Evolutionary conservation across 1,140 invertebrate genomes (phyloP).

Genomic region (Drosophila bifasciata): DNA sequence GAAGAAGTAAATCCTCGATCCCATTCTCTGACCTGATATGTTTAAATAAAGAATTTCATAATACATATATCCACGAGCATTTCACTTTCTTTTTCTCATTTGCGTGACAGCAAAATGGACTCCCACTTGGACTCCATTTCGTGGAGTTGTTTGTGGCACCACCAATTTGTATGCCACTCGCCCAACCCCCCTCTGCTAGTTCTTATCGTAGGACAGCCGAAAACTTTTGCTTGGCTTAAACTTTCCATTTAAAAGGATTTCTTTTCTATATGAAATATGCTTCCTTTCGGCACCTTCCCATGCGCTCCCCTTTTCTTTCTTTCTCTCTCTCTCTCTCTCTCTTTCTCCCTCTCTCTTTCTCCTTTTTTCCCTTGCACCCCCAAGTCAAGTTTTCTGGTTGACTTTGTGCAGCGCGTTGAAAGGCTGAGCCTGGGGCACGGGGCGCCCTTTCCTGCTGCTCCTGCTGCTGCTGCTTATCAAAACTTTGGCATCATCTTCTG

Average conservation of each 20-base stretch:
- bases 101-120: conserved; percentile 42
- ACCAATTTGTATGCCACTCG: conserved; percentile 65
- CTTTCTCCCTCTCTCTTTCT: not conserved
- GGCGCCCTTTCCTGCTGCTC: conserved; percentile 2
- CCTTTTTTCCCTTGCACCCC: conserved; percentile 16
- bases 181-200: conserved; percentile 25
- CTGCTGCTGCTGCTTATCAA: conserved; percentile 74
- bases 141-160: conserved; percentile 51
- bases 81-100: not conserved
- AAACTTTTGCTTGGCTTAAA: conserved; percentile 66
- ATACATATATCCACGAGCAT: conserved; percentile 32
- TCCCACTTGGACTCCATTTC: conserved; percentile 21
- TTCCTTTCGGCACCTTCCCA: conserved; percentile 73
- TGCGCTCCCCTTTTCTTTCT: conserved; percentile 10
- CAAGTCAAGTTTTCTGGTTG: conserved; percentile 78
- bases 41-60: conserved; percentile 68
- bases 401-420: conserved; percentile 68
- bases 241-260: conserved; percentile 81
- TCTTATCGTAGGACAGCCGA: conserved; percentile 69
- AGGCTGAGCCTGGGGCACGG: conserved; percentile 27
- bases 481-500: conserved; percentile 69
- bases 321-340: not conserved
- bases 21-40: conserved; percentile 42
- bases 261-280: conserved; percentile 77
- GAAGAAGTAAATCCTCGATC: conserved; percentile 59